Base-by-base conservation (phyloP, 2,113 vertebrate species). In the Silurus glanis region DNA sequence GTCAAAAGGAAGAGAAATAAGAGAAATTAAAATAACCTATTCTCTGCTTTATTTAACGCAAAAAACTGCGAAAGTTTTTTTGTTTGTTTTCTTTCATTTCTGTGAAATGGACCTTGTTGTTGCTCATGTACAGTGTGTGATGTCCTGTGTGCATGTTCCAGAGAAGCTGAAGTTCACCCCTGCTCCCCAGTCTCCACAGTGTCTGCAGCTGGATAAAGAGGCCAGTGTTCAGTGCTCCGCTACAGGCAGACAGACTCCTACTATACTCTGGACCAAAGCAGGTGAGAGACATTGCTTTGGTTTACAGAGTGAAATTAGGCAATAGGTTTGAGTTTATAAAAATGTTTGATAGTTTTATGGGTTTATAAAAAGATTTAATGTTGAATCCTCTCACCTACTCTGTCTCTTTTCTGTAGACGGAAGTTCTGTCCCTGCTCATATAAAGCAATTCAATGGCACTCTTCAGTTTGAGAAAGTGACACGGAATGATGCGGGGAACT, bases 121-220 rank as follows among this genome's bases (percentile, higher is more conserved):
- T 67, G 84, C 13, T 47, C 28, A 45, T 49, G 23, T 21, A 14
- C 17, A 37, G n/a, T 62, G 3, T 80, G 45, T 64, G 14, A 25
- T 61, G 13, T 80, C 28, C 37, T 78, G 45, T 69, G 82, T 45
- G 62, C 90, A 37, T 92, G 37, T 93, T 95, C 66, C 95, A 99
- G 98, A 98, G 91, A 97, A 97, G 90, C 94, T 99, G 83, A 99
- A 99, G 94, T 99, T 99, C 93, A 99, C 98, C 0, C 98, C 98
- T 0, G 95, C 96, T 0, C 98, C 98, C 0, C 98, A 96, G 91
- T 93, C 96, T 0, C 92, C 95, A 86, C 98, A 99, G 92, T 99
- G 98, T 92, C 95, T 98, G 94, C 97, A 99, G 93, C 96, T 99
- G 85, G 96, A 98, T 90, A 97, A 97, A 83, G 95, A 97, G 80